These are phyloP conservation scores for Drosophila borborema DNA, from an alignment of 2,888 invertebrate genomes.

Conservation along the genomic window DNA sequence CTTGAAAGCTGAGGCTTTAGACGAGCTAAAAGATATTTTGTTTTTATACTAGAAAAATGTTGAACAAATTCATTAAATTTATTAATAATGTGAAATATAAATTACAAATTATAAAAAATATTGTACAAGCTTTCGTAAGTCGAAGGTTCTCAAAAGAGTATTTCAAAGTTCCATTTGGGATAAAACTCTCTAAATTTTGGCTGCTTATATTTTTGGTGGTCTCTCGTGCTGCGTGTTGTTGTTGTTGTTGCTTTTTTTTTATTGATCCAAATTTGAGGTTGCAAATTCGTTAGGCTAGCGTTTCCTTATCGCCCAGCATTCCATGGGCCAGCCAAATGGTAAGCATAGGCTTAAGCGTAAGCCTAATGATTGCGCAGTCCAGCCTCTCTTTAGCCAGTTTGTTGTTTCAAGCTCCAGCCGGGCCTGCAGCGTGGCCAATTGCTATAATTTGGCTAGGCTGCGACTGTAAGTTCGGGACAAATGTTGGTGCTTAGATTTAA, in stretches of 20 bases:
- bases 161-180: not conserved
- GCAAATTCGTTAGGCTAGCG: constrained; percentile 58
- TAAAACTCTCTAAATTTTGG: not conserved
- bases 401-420: constrained; percentile 36
- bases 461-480: constrained; percentile 25
- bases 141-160: constrained; percentile 2
- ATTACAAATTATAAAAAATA: not conserved
- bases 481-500: constrained; percentile 60
- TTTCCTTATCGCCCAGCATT: constrained; percentile 65
- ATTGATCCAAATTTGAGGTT: constrained; percentile 75
- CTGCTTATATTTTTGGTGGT: constrained; percentile 40
- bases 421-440: constrained; percentile 59
- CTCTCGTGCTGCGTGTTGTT: constrained; percentile 43
- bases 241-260: constrained; percentile 43
- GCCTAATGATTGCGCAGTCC: constrained; percentile 53
- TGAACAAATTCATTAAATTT: no score
- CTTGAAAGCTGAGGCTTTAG: not conserved
- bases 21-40: not conserved
- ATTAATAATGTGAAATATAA: not conserved
- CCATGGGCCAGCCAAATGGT: constrained; percentile 32
- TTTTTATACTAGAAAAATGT: not conserved
- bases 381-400: constrained; percentile 52
- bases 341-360: constrained; percentile 35
- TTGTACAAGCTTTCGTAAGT: no score
- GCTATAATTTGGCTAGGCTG: constrained; percentile 59